Base-by-base conservation (phyloP, 1,140 invertebrate species). In the Procambarus virginalis region DNA sequence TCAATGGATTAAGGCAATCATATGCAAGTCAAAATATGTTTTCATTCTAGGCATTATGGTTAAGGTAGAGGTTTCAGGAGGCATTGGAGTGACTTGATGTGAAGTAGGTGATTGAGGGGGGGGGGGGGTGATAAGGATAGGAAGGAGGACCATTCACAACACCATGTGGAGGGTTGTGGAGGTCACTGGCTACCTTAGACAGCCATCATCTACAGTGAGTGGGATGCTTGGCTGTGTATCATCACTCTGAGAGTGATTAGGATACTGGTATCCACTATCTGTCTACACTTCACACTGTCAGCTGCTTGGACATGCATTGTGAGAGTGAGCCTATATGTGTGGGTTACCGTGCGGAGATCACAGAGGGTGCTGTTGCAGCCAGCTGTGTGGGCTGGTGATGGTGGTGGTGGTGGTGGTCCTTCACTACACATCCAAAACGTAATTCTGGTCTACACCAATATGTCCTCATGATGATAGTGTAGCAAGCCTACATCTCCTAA, bases 271-370 rank as follows among this genome's bases (percentile, higher is more conserved):
- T 46, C 48, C 51, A 48, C 68, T 84, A 73, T 68, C 64, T 70
- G 64, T 73, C 64, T 73, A 84, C 82, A 84, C 64, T 83, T 55
- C 82, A 84, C 82, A 84, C 49, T 84, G 48, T 84, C 82, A 84
- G 82, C 82, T 70, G 82, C 82, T 84, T 60, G 22, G 48, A 49
- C 82, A 84, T 84, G 82, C 82, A 84, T 48, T 60, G 48, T 84
- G 82, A 84, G 64, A 84, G 81, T 83, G 81, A 83, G 81, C 46
- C 81, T 83, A 84, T 48, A 49, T 73, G 64, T 84, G 82, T 68
- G 78, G 82, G 82, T 60, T 84, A 84, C 82, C 64, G 82, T 73
- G 64, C 64, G 60, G 48, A 70, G 34, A 73, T 49, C 60, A 70
- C 60, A 84, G 82, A 49, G 34, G 64, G 60, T 73, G 64, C 45